Evolutionary conservation across 2,797 vertebrate genomes (phyloP).

Genomic region (Peromyscus aztecus): DNA sequence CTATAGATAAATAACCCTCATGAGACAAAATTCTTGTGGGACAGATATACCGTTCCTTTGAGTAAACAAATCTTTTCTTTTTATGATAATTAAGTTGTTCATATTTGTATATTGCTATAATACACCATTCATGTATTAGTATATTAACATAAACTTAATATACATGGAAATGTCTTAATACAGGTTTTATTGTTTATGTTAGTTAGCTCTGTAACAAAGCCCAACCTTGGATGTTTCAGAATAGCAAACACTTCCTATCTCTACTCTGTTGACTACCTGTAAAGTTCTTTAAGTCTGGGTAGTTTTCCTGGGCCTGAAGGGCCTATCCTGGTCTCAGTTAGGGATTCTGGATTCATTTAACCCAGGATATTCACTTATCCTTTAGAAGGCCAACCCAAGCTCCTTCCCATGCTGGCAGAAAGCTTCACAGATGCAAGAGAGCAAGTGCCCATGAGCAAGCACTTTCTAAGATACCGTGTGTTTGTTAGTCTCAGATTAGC

Average conservation of each 20-base stretch:
- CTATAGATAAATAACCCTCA: not conserved
- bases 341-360: not conserved
- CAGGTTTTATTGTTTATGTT: not conserved
- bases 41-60: not conserved
- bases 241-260: not conserved
- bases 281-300: not conserved
- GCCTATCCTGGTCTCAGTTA: not conserved
- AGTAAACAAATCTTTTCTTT: not conserved
- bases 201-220: slow-evolving; percentile 38
- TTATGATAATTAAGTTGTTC: slow-evolving; percentile 16
- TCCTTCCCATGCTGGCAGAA: not conserved
- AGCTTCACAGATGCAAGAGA: not conserved
- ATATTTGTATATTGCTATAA: not conserved
- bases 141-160: not conserved
- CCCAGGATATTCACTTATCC: not conserved
- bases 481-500: not conserved
- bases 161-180: slow-evolving; percentile 1
- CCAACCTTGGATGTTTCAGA: not conserved
- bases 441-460: not conserved
- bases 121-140: not conserved
- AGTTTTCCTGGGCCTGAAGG: not conserved
- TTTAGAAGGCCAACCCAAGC: not conserved
- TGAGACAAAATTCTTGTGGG: not conserved
- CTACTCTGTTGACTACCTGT: not conserved
- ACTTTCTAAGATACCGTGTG: not conserved